Base-by-base conservation (phyloP, 2,888 invertebrate species). In the Pheosia gnoma region DNA sequence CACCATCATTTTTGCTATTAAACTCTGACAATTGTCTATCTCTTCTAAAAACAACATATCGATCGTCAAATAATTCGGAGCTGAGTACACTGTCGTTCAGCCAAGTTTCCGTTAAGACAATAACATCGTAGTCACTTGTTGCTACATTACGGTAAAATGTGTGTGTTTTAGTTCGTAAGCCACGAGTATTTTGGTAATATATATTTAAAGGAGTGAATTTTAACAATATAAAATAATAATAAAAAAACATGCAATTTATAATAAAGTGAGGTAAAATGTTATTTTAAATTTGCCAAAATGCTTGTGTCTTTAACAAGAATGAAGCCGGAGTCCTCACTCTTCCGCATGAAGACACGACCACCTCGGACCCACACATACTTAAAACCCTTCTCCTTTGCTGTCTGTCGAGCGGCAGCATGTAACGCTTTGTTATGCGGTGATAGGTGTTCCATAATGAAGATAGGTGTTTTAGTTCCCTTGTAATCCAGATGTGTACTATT, bases 31-130 rank as follows among this genome's bases (percentile, higher is more conserved):
- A 25, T 52, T 63, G 47, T 49, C 63, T 60, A 38, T 63, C 63
- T 0, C 60, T n/a, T 10, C 63, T 63, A 52, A 54, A 60, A 37
- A 63, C 58, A 6, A 45, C n/a, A 37, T 60, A 63, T 3, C 63
- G 36, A 5, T 58, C 9, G 59, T 63, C 60, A 56, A 63, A 63
- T 4, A 60, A 45, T 49, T 63, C 53, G 1, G 37, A 53, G n/a
- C 25, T 57, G 10, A 5, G 5, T 25, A 63, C 11, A 60, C 45
- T 49, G 45, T 51, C 45, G 25, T 59, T 62, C 5, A 62, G 49
- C 62, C 62, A 62, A 8, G 62, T 62, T 52, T 58, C 58, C n/a
- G 56, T 59, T 37, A 62, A 38, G 4, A 59, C 52, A 6, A 60
- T 4, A n/a, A 57, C 57, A 7, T 59, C 59, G 36, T 38, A 59